These are phyloP conservation scores for Mobula birostris DNA, from an alignment of 2,113 vertebrate genomes.

Conservation along the genomic window DNA sequence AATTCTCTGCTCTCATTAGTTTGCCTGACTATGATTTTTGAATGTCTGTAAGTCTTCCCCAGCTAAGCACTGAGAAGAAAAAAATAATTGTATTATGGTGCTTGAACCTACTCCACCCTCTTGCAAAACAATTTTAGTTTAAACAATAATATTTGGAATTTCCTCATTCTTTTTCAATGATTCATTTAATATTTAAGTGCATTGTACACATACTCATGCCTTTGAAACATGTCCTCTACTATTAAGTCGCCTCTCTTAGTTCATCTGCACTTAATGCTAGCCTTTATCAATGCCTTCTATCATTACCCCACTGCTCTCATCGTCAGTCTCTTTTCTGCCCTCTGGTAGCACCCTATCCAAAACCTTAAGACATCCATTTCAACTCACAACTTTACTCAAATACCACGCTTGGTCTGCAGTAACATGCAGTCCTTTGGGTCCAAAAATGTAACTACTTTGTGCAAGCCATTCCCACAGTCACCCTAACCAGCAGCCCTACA, in stretches of 20 bases:
- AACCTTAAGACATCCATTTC: not conserved
- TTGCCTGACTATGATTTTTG: not conserved
- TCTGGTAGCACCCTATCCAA: not conserved
- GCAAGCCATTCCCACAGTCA: not conserved
- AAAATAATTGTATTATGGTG: not conserved
- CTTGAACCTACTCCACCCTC: not conserved
- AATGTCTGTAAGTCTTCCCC: not conserved
- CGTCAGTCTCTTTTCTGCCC: not conserved
- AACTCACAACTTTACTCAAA: not conserved
- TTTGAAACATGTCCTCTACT: not conserved
- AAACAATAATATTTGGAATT: not conserved
- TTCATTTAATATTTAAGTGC: not conserved
- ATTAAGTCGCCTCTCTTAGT: not conserved
- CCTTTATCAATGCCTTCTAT: not conserved
- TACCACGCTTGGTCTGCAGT: not conserved
- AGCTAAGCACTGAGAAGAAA: not conserved
- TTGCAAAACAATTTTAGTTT: not conserved
- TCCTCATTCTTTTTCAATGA: not conserved
- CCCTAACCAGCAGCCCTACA: not conserved
- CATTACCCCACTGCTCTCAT: not conserved
- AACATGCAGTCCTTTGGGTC: not conserved
- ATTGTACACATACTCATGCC: not conserved
- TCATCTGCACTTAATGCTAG: not conserved
- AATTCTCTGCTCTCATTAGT: not conserved
- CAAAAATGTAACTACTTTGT: not conserved